These are phyloP conservation scores for Drosophila pallidifrons DNA, from an alignment of 1,140 invertebrate species.

Conservation along the genomic window DNA sequence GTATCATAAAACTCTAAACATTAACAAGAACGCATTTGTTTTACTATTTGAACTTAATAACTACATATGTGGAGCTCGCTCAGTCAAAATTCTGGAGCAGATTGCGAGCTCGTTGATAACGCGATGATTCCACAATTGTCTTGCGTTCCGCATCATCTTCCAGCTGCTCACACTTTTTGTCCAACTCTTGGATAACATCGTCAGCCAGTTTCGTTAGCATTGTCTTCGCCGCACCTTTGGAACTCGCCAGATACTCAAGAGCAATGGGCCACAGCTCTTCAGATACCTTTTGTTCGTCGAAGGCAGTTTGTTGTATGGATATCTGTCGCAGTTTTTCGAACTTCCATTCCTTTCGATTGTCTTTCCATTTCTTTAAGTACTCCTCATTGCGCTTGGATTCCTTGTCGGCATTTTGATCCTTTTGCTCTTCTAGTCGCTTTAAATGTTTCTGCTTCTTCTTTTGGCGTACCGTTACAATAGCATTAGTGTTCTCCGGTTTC, in stretches of 20 bases:
- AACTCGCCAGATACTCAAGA: slow-evolving; percentile 90
- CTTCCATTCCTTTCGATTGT: slow-evolving; percentile 89
- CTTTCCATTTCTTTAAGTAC: slow-evolving; percentile 90
- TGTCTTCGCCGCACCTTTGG: slow-evolving; percentile 88
- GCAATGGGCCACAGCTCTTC: slow-evolving; percentile 87
- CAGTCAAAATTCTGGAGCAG: slow-evolving; percentile 85
- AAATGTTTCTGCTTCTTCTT: slow-evolving; percentile 80
- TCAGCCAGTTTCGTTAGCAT: slow-evolving; percentile 88
- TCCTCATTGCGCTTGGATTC: slow-evolving; percentile 85
- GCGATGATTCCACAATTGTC: slow-evolving; percentile 79
- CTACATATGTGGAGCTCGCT: slow-evolving; percentile 14
- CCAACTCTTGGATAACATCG: slow-evolving; percentile 88
- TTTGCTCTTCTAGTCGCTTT: slow-evolving; percentile 66
- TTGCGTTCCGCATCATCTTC: slow-evolving; percentile 71
- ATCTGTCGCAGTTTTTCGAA: slow-evolving; percentile 91
- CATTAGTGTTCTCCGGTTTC: slow-evolving; percentile 73
- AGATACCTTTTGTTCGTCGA: slow-evolving; percentile 87
- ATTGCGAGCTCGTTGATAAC: slow-evolving; percentile 86
- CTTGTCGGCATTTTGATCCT: slow-evolving; percentile 65
- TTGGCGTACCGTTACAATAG: slow-evolving; percentile 73
- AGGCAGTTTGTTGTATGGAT: slow-evolving; percentile 90
- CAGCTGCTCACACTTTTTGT: slow-evolving; percentile 85
- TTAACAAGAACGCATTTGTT: slow-evolving; percentile 52
- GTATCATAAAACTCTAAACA: slow-evolving; percentile 34
- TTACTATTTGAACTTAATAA: slow-evolving; percentile 4